Evolutionary conservation across 2,888 invertebrate species (phyloP), one percentile per base, ranked within the genome.

Genomic region (Ichneumoninae sp.): DNA sequence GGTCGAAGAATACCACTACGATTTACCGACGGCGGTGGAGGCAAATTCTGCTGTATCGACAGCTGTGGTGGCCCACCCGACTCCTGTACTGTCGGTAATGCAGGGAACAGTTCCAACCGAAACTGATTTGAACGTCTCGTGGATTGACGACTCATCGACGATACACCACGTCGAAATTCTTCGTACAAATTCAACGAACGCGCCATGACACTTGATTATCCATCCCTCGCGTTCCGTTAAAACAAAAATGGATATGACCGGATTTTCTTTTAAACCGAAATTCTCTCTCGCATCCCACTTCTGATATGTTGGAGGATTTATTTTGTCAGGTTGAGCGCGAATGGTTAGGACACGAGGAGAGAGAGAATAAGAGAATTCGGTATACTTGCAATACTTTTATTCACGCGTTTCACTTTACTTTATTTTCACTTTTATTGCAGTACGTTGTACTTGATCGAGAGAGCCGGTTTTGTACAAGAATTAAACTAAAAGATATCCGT

Each of bases 271-370:
- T 30, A 1, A 3, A 30, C 30, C 30, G 30, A 3, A 30, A 30
- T 30, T 30, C 30, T 30, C 30, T 3, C 87, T 95, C 95, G 95
- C 95, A 95, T 95, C 95, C 95, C 95, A 95, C 95, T 95, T 94
- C 95, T 95, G 95, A 95, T 1, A 30, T 30, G 30, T 30, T 30
- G 3, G 30, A 30, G 3, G 0, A 1, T 3, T 30, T 0, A 0
- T 30, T 30, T 30, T 30, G 30, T 30, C 30, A 30, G 30, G 30
- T 0, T 0, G 30, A 1, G 30, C 30, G 30, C 30, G 30, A 30
- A 30, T 30, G 30, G 30, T 1, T 30, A 30, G 3, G 1, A 30
- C n/a, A n/a, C n/a, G n/a, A n/a, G n/a, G n/a, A n/a, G n/a, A n/a
- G n/a, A n/a, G n/a, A n/a, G n/a, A n/a, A n/a, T n/a, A n/a, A n/a